These are phyloP conservation scores for Eristalis tenax DNA, from an alignment of 2,888 invertebrate genomes.

Conservation along the genomic window DNA sequence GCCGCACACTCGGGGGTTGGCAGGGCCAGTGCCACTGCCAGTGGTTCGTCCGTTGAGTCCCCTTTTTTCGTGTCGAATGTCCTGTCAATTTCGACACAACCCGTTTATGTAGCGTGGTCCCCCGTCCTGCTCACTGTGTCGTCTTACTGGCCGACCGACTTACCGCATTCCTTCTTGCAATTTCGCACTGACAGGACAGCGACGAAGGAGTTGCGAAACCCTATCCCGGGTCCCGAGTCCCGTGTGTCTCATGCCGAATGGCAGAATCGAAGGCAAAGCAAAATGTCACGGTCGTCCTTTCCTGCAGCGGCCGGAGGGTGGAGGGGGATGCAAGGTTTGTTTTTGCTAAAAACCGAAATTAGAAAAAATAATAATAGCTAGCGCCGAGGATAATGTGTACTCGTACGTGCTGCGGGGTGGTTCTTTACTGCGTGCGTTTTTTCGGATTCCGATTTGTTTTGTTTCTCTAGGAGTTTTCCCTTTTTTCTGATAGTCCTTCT, in stretches of 20 bases:
- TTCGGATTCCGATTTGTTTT: conserved; percentile 11
- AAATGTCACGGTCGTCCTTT: conserved; percentile 55
- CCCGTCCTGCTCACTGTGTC: conserved; percentile 4
- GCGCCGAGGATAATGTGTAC: conserved; percentile 6
- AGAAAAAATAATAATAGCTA: conserved; percentile 60
- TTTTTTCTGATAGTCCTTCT: conserved; percentile 14
- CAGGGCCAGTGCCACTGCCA: neutral
- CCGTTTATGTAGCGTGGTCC: conserved; percentile 46
- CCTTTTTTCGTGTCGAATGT: conserved; percentile 45
- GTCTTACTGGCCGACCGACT: conserved; percentile 38
- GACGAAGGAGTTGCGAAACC: conserved; percentile 25
- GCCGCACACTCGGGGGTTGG: conserved; percentile 25
- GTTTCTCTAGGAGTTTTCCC: conserved; percentile 32
- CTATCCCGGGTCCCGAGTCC: conserved; percentile 8
- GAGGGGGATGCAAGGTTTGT: conserved; percentile 34
- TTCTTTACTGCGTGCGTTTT: conserved; percentile 16
- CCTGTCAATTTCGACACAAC: conserved; percentile 69
- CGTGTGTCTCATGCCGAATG: no score
- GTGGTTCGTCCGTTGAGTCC: conserved; percentile 19
- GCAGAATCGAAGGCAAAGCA: conserved; percentile 24
- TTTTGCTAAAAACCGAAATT: conserved; percentile 69
- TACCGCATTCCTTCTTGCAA: conserved; percentile 42
- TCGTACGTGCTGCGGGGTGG: conserved; percentile 51
- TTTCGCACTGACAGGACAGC: conserved; percentile 32
- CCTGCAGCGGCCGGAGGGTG: neutral